Base-by-base conservation (phyloP, 2,113 vertebrate genomes). In the Caranx melampygus region DNA sequence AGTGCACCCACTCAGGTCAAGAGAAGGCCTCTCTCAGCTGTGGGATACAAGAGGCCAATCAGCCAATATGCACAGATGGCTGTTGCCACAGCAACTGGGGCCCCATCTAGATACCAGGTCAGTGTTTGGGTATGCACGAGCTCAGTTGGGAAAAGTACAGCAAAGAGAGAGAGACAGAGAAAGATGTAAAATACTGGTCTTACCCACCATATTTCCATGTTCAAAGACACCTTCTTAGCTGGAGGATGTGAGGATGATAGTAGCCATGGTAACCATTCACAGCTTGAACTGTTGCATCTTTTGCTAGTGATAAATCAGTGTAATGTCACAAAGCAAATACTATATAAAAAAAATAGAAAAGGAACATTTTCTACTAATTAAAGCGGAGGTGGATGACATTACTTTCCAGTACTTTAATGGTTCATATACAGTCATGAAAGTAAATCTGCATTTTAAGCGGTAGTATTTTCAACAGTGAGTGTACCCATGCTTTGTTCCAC, bases 1-100 rank as follows among this genome's bases (percentile, higher is more conserved):
- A 97, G 86, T 83, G 92, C 66, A 55, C 93, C 93, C 75, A 95
- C 89, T 87, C 94, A 95, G 65, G 95, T 96, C 94, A 97, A 95
- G 94, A 95, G 93, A 81, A 94, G 98, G 31, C 97, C 97, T 0
- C 95, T 94, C 0, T 98, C 97, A 0, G 97, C 97, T 0, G 96
- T 97, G 79, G 98, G 98, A 79, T 96, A 98, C 93, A 99, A 98
- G 94, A 95, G 98, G 70, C 98, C 98, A 35, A 97, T 98, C 89
- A 98, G 97, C 93, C 97, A 99, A 11, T 96, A 96, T 26, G 98
- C 97, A 68, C 95, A 97, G 26, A 89, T 87, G 77, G 94, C 93
- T 47, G 97, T 96, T 86, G 96, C 97, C 94, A 95, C 96, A 86
- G 95, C 97, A 79, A 95, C 96, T 78, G 96, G 97, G 5, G 92